Evolutionary conservation across 2,113 vertebrate species (phyloP).

Genomic region (Sapajus apella): DNA sequence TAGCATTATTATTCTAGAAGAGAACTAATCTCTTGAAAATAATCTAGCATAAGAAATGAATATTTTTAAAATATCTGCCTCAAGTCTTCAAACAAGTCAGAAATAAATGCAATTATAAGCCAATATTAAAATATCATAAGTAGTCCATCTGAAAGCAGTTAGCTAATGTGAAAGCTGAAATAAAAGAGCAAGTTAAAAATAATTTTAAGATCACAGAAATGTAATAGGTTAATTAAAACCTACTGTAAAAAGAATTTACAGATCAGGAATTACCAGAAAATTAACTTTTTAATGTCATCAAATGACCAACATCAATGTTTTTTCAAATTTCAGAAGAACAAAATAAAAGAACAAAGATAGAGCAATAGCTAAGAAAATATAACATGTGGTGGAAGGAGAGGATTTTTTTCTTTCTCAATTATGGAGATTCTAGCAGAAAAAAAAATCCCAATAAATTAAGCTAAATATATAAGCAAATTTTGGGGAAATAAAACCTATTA

Average conservation of each 20-base stretch:
- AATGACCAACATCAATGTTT: neutral
- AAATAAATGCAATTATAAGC: neutral
- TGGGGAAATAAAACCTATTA: neutral
- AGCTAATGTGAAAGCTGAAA: neutral
- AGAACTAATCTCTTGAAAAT: slow-evolving; percentile 24
- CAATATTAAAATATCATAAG: slow-evolving; percentile 4
- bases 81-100: neutral
- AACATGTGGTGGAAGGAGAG: neutral
- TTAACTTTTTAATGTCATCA: neutral
- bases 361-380: neutral
- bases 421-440: neutral
- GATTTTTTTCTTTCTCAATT: neutral
- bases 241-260: neutral
- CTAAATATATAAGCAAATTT: neutral
- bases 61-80: neutral
- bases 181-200: neutral
- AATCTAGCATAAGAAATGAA: slow-evolving; percentile 27
- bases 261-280: slow-evolving; percentile 30
- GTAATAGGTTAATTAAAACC: slow-evolving; percentile 16
- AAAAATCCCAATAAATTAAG: neutral
- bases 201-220: slow-evolving; percentile 27
- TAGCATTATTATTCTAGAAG: neutral
- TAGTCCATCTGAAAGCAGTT: neutral
- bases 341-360: neutral
- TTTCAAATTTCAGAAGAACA: slow-evolving; percentile 31